Conservation (phyloP, 2,888 invertebrate genomes). For the Tortrix viridana region DNA sequence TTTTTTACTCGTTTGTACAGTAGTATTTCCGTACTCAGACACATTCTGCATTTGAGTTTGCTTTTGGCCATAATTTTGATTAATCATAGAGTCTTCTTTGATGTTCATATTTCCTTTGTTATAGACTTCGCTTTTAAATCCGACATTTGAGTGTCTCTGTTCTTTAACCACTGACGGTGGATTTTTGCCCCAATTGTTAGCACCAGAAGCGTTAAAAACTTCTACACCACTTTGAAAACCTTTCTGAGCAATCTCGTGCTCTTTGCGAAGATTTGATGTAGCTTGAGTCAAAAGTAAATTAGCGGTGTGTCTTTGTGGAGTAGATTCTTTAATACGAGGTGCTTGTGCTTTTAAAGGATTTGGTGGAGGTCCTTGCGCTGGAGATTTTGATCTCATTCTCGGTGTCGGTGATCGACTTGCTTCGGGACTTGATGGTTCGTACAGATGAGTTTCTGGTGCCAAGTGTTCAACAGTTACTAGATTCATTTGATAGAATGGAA, state of each 20-base stretch:
- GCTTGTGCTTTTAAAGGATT: slow-evolving; percentile 87
- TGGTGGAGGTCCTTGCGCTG: slow-evolving; percentile 88
- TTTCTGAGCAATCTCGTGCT: slow-evolving; percentile 76
- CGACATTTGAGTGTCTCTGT: slow-evolving; percentile 76
- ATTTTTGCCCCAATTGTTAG: slow-evolving; percentile 62
- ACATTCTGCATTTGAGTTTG: slow-evolving; percentile 80
- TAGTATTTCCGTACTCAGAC: slow-evolving; percentile 82
- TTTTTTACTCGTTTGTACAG: slow-evolving; percentile 85
- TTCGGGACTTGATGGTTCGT: slow-evolving; percentile 85
- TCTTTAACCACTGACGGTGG: slow-evolving; percentile 78
- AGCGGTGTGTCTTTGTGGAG: slow-evolving; percentile 65
- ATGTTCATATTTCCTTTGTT: slow-evolving; percentile 65
- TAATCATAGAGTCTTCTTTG: slow-evolving; percentile 68
- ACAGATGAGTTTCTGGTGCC: slow-evolving; percentile 84
- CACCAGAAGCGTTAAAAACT: slow-evolving; percentile 55
- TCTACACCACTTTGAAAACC: slow-evolving; percentile 68
- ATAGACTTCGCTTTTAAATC: slow-evolving; percentile 78
- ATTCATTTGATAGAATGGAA: slow-evolving; percentile 92
- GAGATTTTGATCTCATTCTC: slow-evolving; percentile 86
- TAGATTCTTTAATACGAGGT: slow-evolving; percentile 84
- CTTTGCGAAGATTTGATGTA: slow-evolving; percentile 65
- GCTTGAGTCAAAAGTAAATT: slow-evolving; percentile 66
- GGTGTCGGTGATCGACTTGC: slow-evolving; percentile 87
- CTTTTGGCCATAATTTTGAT: slow-evolving; percentile 72
- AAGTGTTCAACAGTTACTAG: slow-evolving; percentile 87